These are phyloP conservation scores for Tiliacea aurago DNA, from an alignment of 2,888 invertebrate genomes.

Conservation along the genomic window DNA sequence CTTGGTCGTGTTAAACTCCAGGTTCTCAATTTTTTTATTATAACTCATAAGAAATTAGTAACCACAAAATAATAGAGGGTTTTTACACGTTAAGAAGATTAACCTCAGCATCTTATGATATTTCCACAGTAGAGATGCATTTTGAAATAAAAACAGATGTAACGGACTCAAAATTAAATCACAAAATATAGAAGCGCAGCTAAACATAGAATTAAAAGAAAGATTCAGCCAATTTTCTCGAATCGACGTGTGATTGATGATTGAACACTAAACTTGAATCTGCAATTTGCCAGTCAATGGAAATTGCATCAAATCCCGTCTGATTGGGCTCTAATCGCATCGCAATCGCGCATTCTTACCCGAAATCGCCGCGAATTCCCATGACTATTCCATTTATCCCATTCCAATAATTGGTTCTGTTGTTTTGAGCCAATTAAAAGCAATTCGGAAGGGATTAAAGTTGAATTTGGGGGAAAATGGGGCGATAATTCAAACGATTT, in stretches of 20 bases:
- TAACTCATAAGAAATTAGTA: constrained; percentile 1
- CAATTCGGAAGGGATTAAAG: constrained; percentile 82
- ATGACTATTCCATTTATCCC: constrained; percentile 85
- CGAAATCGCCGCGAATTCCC: constrained; percentile 80
- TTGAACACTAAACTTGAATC: constrained; percentile 75
- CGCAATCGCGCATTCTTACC: constrained; percentile 76
- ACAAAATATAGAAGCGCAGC: constrained; percentile 41
- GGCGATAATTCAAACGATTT: constrained; percentile 85
- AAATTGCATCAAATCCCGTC: constrained; percentile 86
- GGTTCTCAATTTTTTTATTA: background rate
- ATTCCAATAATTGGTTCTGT: constrained; percentile 80
- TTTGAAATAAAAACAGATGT: constrained; percentile 36
- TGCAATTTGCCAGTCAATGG: constrained; percentile 89
- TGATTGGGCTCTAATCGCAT: constrained; percentile 85
- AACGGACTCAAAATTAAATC: constrained; percentile 6
- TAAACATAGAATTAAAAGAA: constrained; percentile 57
- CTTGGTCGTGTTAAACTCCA: background rate
- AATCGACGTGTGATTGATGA: constrained; percentile 82
- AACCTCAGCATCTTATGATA: constrained; percentile 3
- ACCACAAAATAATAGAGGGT: constrained; percentile 12
- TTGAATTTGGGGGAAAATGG: constrained; percentile 77
- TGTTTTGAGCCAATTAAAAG: constrained; percentile 86
- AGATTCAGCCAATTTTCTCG: constrained; percentile 65
- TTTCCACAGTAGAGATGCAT: constrained; percentile 15
- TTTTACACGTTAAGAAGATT: constrained; percentile 26